A percentile compares a stretch with the other conserved stretches of the same genome.
Evolutionary conservation across 2,888 invertebrate species (phyloP).

Genomic region (Tineola bisselliella): DNA sequence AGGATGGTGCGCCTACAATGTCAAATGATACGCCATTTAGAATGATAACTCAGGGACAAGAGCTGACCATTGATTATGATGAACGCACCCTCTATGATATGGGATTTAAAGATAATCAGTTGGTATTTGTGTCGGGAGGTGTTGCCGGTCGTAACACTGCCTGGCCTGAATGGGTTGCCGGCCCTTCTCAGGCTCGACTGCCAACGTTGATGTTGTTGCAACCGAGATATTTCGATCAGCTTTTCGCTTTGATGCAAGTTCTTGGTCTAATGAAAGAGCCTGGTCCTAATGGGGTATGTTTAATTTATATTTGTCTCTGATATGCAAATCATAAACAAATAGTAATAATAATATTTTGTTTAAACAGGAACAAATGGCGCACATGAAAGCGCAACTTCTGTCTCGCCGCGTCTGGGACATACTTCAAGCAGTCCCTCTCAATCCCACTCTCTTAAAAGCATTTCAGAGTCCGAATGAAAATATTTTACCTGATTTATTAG

Average conservation of each 20-base stretch:
- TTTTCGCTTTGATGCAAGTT: conserved; percentile 90
- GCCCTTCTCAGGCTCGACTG: conserved; percentile 85
- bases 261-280: conserved; percentile 86
- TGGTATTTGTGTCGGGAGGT: conserved; percentile 92
- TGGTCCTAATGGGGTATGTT: conserved; percentile 72
- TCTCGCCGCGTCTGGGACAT: conserved; percentile 96
- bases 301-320: no score
- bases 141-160: conserved; percentile 71
- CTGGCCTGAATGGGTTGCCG: conserved; percentile 86
- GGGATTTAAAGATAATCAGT: conserved; percentile 93
- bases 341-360: neutral
- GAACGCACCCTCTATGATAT: conserved; percentile 90
- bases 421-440: conserved; percentile 89
- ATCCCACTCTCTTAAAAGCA: conserved; percentile 83
- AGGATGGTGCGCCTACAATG: conserved; percentile 65
- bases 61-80: conserved; percentile 90
- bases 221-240: conserved; percentile 89
- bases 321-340: no score
- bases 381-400: conserved; percentile 88
- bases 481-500: conserved; percentile 78
- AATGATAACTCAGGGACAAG: conserved; percentile 94
- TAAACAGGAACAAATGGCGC: conserved; percentile 72
- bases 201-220: conserved; percentile 86
- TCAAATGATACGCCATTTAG: conserved; percentile 86
- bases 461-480: conserved; percentile 80